Percentiles rank a stretch among this genome's conserved stretches.
Conservation (phyloP, 1,140 invertebrate species). For the Sarcophaga peregrina region DNA sequence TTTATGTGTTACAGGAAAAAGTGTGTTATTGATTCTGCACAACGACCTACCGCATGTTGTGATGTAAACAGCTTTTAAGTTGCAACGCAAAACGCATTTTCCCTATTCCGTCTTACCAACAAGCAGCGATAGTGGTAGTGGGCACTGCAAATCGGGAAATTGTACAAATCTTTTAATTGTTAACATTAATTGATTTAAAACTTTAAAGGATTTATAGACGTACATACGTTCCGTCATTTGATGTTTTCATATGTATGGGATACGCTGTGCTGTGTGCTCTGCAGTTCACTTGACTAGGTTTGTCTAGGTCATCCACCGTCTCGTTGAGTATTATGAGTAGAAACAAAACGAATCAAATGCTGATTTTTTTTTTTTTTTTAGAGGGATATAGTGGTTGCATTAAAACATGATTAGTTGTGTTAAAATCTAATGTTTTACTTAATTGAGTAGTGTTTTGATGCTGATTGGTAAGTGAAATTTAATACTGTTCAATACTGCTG, state of each 20-base stretch:
- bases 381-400: not conserved
- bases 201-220: not conserved
- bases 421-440: constrained; percentile 29
- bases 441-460: constrained; percentile 34
- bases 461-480: not conserved
- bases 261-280: not conserved
- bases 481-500: too few species aligned
- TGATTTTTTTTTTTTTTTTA: too few species aligned
- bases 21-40: constrained; percentile 35
- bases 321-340: not conserved
- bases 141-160: not conserved
- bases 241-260: not conserved
- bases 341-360: not conserved
- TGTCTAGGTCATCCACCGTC: constrained; percentile 1
- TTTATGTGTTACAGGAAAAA: constrained; percentile 21
- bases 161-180: constrained; percentile 40
- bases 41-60: constrained; percentile 40
- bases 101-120: not conserved
- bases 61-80: not conserved
- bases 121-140: constrained; percentile 8
- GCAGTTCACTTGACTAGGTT: not conserved
- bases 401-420: constrained; percentile 34
- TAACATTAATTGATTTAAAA: constrained; percentile 42
- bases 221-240: not conserved
- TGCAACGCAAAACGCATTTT: not conserved